phyloP scores from a whole-genome alignment of 2,113 vertebrate species.

The Setophaga kirtlandii region DNA sequence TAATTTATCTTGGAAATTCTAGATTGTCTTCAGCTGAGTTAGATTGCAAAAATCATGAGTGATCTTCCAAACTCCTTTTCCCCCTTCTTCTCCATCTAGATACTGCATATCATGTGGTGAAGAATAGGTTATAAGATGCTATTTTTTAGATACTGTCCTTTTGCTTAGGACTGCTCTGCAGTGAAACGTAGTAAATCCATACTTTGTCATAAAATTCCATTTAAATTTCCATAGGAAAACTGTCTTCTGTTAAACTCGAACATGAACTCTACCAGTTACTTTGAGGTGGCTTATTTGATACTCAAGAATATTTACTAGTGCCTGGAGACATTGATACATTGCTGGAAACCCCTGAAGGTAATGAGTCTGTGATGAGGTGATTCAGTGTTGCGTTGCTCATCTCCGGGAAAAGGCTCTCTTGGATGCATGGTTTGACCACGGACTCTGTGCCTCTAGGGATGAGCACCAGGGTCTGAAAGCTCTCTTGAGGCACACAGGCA shows the following conservation, averaged over 20 bases:
- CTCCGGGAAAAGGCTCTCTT: neutral
- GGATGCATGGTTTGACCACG: neutral
- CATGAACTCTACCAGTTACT: neutral
- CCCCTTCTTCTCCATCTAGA: neutral
- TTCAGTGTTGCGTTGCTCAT: neutral
- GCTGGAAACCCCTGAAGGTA: neutral
- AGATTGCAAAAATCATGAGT: neutral
- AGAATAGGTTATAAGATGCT: neutral
- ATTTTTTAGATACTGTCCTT: neutral
- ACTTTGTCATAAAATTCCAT: neutral
- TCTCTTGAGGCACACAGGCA: neutral
- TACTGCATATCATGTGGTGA: neutral
- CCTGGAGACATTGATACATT: neutral
- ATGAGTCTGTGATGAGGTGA: neutral
- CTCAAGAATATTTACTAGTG: neutral
- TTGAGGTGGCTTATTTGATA: neutral
- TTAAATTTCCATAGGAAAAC: neutral
- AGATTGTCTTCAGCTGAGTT: neutral
- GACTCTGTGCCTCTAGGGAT: neutral
- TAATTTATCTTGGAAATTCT: neutral
- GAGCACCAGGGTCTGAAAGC: neutral
- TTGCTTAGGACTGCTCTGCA: neutral
- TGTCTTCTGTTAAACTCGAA: neutral
- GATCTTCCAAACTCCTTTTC: neutral
- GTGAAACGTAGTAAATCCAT: neutral